These are phyloP conservation scores for Andrena marginata DNA, from an alignment of 2,888 invertebrate genomes.

Conservation along the genomic window DNA sequence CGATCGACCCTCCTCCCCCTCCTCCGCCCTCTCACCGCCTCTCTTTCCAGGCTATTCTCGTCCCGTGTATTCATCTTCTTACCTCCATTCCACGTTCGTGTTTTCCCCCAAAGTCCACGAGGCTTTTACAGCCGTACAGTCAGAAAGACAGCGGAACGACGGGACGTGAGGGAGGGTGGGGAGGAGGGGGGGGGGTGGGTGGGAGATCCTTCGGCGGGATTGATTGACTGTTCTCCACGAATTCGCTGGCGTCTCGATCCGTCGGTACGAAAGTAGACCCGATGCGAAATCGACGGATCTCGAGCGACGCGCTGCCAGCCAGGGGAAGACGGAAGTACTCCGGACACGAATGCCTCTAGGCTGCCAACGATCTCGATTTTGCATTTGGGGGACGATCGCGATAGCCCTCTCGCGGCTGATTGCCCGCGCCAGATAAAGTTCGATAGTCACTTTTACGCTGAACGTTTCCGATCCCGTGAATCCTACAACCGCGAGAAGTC, in stretches of 20 bases:
- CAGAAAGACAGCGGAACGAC: slow-evolving; percentile 27
- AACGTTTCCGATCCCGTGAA: slow-evolving; percentile 20
- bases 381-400: slow-evolving; percentile 31
- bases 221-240: slow-evolving; percentile 66
- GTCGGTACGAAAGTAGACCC: slow-evolving; percentile 14
- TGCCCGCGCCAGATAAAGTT: slow-evolving; percentile 28
- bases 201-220: slow-evolving; percentile 31
- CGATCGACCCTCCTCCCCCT: slow-evolving; percentile 58
- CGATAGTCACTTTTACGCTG: slow-evolving; percentile 23
- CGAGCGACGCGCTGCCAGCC: slow-evolving; percentile 44
- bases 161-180: background rate
- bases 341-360: slow-evolving; percentile 73
- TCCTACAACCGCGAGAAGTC: background rate
- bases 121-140: slow-evolving; percentile 16
- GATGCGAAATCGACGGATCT: slow-evolving; percentile 39
- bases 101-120: slow-evolving; percentile 17
- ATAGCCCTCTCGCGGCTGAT: slow-evolving; percentile 28
- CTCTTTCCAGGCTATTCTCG: background rate
- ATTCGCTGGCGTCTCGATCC: slow-evolving; percentile 64
- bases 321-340: slow-evolving; percentile 75
- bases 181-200: too few species aligned
- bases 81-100: slow-evolving; percentile 21
- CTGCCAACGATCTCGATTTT: slow-evolving; percentile 65
- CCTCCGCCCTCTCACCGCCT: background rate
- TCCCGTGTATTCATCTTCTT: slow-evolving; percentile 37